phyloP scores from a whole-genome alignment of 2,888 invertebrate species.

The Stratiomys singularior region DNA sequence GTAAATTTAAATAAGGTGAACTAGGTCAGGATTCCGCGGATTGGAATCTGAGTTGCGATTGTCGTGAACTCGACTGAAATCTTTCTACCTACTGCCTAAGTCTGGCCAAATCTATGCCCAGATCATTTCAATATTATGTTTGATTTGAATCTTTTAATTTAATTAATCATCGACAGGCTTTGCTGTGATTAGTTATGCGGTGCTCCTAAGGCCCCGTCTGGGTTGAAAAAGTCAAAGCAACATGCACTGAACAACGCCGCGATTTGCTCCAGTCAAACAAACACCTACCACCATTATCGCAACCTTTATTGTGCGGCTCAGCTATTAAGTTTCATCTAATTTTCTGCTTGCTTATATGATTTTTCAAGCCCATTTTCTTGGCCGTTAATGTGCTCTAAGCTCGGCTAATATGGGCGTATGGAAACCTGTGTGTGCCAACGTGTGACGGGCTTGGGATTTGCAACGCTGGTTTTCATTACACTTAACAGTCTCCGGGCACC shows the following conservation, averaged over 20 bases:
- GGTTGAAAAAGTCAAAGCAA: background rate
- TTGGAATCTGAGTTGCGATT: no score
- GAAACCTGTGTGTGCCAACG: background rate
- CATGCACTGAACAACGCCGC: background rate
- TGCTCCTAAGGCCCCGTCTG: background rate
- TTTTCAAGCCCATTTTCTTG: constrained; percentile 34
- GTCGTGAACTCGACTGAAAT: no score
- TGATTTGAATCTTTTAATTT: background rate
- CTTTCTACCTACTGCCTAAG: no score
- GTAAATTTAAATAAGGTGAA: no score
- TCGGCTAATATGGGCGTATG: no score
- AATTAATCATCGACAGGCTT: constrained; percentile 9
- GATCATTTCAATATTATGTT: background rate
- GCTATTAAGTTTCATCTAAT: constrained; percentile 45
- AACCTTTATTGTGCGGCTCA: background rate
- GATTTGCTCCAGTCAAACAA: background rate
- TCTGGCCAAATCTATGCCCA: no score
- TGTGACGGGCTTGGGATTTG: constrained; percentile 28
- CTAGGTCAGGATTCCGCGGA: no score
- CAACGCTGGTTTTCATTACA: constrained; percentile 39
- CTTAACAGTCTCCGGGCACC: constrained; percentile 12
- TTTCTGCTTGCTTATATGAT: constrained; percentile 42
- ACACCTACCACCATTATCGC: background rate
- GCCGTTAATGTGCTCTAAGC: constrained; percentile 22
- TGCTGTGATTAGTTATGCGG: constrained; percentile 16